Conservation (phyloP, 2,113 vertebrate species). For the Notarius lentiginosus region DNA sequence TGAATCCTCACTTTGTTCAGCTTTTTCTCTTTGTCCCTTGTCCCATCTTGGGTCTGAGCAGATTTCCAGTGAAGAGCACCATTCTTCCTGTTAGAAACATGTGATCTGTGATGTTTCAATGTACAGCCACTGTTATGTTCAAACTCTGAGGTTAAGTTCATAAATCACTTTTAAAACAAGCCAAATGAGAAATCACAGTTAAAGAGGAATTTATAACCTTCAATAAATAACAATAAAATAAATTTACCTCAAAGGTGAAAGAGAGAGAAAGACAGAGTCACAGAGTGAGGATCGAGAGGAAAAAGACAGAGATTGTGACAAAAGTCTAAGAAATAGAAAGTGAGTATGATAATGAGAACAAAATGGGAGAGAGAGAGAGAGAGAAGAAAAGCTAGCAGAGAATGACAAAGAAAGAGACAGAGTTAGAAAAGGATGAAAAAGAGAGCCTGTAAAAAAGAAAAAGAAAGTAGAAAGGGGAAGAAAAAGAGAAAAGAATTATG, state of each 20-base stretch:
- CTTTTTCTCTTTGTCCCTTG: conserved; percentile 69
- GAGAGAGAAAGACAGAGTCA: neutral
- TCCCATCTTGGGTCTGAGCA: conserved; percentile 48
- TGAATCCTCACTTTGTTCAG: conserved; percentile 79
- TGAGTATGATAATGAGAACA: conserved; percentile 1
- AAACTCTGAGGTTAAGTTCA: neutral
- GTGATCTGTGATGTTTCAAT: neutral
- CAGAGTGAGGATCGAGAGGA: neutral
- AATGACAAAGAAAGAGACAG: neutral
- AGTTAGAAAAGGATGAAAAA: neutral
- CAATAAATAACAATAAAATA: neutral
- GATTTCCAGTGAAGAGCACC: conserved; percentile 78
- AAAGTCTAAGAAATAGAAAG: conserved; percentile 17
- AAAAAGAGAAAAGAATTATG: neutral
- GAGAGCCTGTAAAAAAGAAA: neutral
- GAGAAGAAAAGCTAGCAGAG: neutral
- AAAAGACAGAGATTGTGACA: neutral
- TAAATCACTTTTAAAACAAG: neutral
- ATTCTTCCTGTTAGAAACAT: conserved; percentile 66
- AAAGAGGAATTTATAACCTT: no score
- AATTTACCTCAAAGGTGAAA: neutral
- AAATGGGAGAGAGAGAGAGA: neutral
- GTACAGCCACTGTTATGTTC: neutral
- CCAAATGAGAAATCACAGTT: neutral
- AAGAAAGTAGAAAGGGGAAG: neutral